Evolutionary conservation across 2,797 vertebrate species (phyloP).

Genomic region (Poeciliopsis gracilis): DNA sequence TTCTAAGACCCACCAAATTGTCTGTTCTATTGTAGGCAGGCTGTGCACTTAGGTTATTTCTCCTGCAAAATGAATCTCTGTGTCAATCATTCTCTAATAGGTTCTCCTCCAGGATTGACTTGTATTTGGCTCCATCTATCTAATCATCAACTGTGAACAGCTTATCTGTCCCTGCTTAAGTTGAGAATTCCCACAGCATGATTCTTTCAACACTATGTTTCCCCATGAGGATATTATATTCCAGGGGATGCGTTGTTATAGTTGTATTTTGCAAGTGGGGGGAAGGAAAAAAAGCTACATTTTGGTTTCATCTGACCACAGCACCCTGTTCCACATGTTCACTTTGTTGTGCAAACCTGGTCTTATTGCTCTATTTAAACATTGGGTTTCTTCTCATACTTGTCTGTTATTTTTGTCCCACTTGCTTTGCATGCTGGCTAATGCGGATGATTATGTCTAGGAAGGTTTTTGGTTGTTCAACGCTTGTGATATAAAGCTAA

Average conservation of each 20-base stretch:
- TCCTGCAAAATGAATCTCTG: neutral
- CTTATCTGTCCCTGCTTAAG: neutral
- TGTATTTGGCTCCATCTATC: neutral
- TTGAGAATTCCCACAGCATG: neutral
- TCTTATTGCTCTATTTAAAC: neutral
- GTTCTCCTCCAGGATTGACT: neutral
- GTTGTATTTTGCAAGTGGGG: neutral
- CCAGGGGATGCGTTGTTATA: neutral
- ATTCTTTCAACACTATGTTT: neutral
- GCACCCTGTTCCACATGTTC: neutral
- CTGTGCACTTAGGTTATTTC: neutral
- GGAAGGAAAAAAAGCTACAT: neutral
- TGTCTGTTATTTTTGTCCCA: neutral
- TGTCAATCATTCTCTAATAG: neutral
- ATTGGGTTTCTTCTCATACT: neutral
- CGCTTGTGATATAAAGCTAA: neutral
- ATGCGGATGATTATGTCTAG: neutral
- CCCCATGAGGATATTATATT: neutral
- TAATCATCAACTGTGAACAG: neutral
- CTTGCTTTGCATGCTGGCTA: neutral
- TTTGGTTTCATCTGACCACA: neutral
- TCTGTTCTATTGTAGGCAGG: neutral
- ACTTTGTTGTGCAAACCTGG: neutral
- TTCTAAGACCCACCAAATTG: conserved; percentile 8
- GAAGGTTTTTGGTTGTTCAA: neutral